These are phyloP conservation scores for Salvelinus namaycush DNA, from an alignment of 2,113 vertebrate genomes.

Conservation along the genomic window DNA sequence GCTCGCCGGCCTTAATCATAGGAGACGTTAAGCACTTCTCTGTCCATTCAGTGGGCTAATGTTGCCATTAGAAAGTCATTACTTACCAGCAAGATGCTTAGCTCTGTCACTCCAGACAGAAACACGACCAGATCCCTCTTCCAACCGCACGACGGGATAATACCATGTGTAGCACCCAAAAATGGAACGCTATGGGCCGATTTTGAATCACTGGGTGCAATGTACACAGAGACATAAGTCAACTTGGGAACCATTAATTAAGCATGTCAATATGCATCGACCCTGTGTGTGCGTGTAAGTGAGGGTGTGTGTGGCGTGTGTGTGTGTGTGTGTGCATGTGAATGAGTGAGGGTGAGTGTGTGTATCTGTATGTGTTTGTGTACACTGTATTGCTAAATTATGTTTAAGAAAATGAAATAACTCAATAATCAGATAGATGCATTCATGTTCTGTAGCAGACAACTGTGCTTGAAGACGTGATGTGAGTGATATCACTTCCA, in stretches of 20 bases:
- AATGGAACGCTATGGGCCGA: neutral
- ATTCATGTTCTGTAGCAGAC: neutral
- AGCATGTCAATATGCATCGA: slow-evolving; percentile 1
- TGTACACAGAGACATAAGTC: neutral
- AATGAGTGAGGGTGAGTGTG: no score
- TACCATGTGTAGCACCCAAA: neutral
- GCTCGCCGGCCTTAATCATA: neutral
- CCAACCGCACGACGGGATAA: neutral
- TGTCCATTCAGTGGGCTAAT: slow-evolving; percentile 26
- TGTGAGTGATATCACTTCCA: neutral
- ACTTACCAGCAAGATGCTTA: slow-evolving; percentile 5
- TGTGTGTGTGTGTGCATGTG: no score
- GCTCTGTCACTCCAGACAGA: slow-evolving; percentile 7
- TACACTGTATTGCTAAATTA: neutral
- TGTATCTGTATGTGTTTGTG: no score
- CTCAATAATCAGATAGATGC: neutral
- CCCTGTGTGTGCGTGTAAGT: neutral
- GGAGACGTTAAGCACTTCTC: slow-evolving; percentile 12
- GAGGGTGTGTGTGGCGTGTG: neutral
- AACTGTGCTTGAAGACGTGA: neutral
- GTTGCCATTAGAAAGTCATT: slow-evolving; percentile 22
- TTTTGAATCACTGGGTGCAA: neutral
- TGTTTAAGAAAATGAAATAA: neutral
- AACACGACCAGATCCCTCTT: slow-evolving; percentile 3
- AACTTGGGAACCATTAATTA: slow-evolving; percentile 2